These are phyloP conservation scores for Anolis carolinensis DNA, from an alignment of 2,113 vertebrate species.

Conservation along the genomic window DNA sequence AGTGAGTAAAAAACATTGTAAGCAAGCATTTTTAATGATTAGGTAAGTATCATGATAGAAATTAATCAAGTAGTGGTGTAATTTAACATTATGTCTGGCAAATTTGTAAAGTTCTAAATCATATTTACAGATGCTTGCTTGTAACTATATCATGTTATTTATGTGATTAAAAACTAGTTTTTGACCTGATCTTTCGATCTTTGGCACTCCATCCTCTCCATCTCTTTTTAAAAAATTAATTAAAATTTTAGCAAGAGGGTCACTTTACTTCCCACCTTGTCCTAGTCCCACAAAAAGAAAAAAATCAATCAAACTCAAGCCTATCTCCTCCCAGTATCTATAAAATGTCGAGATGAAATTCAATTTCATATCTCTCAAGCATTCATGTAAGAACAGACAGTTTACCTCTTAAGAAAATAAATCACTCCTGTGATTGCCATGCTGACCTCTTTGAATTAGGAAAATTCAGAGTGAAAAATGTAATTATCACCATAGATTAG, in stretches of 20 bases:
- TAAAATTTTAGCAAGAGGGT: slow-evolving; percentile 88
- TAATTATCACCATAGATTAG: slow-evolving; percentile 85
- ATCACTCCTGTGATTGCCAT: slow-evolving; percentile 84
- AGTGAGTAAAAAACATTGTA: not conserved
- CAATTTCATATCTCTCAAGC: slow-evolving; percentile 85
- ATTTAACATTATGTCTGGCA: slow-evolving; percentile 74
- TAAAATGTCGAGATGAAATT: slow-evolving; percentile 81
- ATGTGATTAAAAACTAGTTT: slow-evolving; percentile 97
- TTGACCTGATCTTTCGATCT: slow-evolving; percentile 93
- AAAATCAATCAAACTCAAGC: slow-evolving; percentile 82
- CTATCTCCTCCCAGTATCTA: slow-evolving; percentile 78
- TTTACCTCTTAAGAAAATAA: slow-evolving; percentile 91
- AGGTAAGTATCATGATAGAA: slow-evolving; percentile 50
- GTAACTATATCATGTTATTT: slow-evolving; percentile 82
- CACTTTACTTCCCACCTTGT: slow-evolving; percentile 81
- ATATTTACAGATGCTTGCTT: slow-evolving; percentile 81
- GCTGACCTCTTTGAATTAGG: slow-evolving; percentile 84
- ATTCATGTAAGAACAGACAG: slow-evolving; percentile 86
- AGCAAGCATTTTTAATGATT: slow-evolving; percentile 38
- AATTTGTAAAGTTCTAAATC: slow-evolving; percentile 84
- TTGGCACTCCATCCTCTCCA: slow-evolving; percentile 88
- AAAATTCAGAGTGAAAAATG: slow-evolving; percentile 88
- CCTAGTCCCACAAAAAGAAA: slow-evolving; percentile 64
- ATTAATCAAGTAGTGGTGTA: slow-evolving; percentile 69
- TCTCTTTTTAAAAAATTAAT: slow-evolving; percentile 93